phyloP scores from a whole-genome alignment of 2,888 invertebrate species.

The Rhagonycha lutea region DNA sequence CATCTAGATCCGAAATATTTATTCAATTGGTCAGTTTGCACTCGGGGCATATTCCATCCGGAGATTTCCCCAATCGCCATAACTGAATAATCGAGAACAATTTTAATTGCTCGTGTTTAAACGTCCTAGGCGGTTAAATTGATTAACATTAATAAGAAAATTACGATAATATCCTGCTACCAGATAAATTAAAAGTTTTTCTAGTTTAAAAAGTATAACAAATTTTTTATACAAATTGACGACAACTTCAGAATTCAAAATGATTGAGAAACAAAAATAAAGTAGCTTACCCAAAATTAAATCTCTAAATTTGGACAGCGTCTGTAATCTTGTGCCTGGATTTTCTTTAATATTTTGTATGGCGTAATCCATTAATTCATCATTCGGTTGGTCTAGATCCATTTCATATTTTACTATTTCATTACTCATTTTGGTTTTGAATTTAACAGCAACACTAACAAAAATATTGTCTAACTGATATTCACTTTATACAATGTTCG shows the following conservation, averaged over 20 bases:
- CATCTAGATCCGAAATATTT: too few species aligned
- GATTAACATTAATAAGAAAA: neutral
- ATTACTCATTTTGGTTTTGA: constrained; percentile 39
- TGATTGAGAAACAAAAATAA: neutral
- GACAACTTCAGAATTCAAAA: neutral
- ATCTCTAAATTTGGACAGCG: constrained; percentile 72
- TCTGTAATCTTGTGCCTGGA: constrained; percentile 67
- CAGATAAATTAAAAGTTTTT: neutral
- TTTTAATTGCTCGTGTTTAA: too few species aligned
- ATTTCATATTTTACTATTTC: constrained; percentile 58
- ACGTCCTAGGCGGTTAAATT: too few species aligned
- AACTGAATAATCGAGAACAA: too few species aligned
- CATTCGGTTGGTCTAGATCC: constrained; percentile 68
- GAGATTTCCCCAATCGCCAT: too few species aligned
- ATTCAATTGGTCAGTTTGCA: too few species aligned
- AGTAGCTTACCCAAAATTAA: constrained; percentile 72
- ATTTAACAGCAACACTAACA: neutral
- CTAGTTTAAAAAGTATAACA: neutral
- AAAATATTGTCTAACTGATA: neutral
- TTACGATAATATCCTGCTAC: neutral
- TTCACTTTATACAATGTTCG: constrained; percentile 14
- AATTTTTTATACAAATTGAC: neutral
- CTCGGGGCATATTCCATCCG: too few species aligned
- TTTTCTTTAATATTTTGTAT: constrained; percentile 70
- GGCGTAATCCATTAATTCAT: constrained; percentile 70